Base-by-base conservation (phyloP, 2,888 invertebrate species). In the Eupsilia transversa region DNA sequence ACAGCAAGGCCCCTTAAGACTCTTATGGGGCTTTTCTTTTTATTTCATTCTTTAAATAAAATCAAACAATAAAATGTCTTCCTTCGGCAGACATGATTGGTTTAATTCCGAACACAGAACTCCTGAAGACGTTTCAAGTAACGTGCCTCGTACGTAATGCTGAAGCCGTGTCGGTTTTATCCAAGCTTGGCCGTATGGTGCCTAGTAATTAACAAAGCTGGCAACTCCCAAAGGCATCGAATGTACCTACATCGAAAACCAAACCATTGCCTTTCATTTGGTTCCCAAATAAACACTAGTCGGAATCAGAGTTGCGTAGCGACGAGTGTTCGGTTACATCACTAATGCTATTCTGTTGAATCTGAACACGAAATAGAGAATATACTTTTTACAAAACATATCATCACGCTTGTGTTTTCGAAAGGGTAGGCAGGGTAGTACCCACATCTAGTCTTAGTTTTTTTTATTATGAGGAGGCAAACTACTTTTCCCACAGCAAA, bases 211-310 rank as follows among this genome's bases (percentile, higher is more conserved):
- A 93, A 89, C 89, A 88, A 79, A 86, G 87, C 85, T 86, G 73
- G 77, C 81, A 81, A 85, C 83, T 89, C 90, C 88, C 90, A 85
- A 84, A 88, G 90, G 92, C 88, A 88, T 92, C 91, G 85, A 86
- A 90, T 93, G 90, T 90, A 89, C 88, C 85, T 87, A 85, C 89
- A 89, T 85, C 88, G 84, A 89, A 89, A 91, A 89, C 90, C 89
- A 90, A 89, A 90, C 90, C 88, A 89, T 86, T 89, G 92, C 92
- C 94, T 93, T 92, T 93, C 90, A 92, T 93, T 93, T 90, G 88
- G 87, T 80, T 84, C 83, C 87, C 88, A 88, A 92, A 90, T 92
- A 90, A 91, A 90, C 87, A 86, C 85, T 81, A 84, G 83, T 83
- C 75, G 70, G 80, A 90, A 88, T 88, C 84, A 84, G 84, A 88